Percentiles rank a stretch among this genome's conserved stretches.
Evolutionary conservation across 2,113 vertebrate genomes (phyloP).

Genomic region (Phaethon lepturus): DNA sequence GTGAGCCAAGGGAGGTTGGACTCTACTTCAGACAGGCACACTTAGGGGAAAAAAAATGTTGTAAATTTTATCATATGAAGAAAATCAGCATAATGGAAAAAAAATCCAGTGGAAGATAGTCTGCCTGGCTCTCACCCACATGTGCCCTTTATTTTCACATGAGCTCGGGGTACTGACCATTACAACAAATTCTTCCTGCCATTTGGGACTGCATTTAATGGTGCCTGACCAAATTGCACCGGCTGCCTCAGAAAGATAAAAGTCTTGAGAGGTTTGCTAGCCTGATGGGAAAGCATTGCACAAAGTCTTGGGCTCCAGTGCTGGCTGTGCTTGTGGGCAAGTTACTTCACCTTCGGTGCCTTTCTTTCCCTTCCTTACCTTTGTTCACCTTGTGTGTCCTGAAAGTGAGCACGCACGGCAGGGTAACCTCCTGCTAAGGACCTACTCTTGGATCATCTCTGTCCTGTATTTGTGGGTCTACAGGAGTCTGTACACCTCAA

Average conservation of each 20-base stretch:
- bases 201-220: background rate
- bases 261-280: background rate
- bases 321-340: background rate
- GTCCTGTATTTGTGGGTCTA: background rate
- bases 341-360: background rate
- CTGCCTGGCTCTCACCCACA: background rate
- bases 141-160: background rate
- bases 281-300: background rate
- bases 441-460: background rate
- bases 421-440: background rate
- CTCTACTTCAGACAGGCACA: background rate
- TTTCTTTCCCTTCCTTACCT: background rate
- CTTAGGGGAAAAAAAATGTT: background rate
- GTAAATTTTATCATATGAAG: background rate
- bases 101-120: background rate
- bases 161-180: background rate
- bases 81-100: background rate
- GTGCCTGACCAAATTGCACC: background rate
- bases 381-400: background rate
- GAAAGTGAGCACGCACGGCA: fast-evolving
- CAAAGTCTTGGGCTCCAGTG: background rate
- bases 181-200: background rate
- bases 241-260: background rate
- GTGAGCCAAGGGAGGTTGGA: background rate
- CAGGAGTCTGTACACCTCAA: background rate